Evolutionary conservation across 2,888 invertebrate genomes (phyloP).

Genomic region (Eupithecia subfuscata): DNA sequence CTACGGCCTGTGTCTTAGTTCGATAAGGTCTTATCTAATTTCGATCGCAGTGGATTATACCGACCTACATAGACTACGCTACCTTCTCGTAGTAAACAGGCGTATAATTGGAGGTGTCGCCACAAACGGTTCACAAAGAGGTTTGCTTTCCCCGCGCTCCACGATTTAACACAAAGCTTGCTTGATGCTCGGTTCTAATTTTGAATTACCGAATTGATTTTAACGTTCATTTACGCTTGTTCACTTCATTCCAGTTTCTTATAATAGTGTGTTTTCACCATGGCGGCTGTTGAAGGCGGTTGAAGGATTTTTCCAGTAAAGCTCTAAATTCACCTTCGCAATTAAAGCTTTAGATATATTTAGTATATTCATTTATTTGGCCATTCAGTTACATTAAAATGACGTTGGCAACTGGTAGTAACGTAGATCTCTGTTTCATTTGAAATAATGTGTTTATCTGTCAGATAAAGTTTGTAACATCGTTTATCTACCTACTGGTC

Average conservation of each 20-base stretch:
- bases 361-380: no score
- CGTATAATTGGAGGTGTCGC: not conserved
- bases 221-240: not conserved
- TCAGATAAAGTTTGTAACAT: no score
- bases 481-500: no score
- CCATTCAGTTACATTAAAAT: no score
- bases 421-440: no score
- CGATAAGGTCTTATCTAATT: not conserved
- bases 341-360: no score
- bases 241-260: not conserved
- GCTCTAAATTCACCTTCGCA: no score
- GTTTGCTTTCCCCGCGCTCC: not conserved
- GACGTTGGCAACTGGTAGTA: no score
- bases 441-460: no score
- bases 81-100: not conserved
- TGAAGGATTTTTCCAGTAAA: no score
- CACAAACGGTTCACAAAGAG: not conserved
- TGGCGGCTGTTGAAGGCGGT: not conserved
- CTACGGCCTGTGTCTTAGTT: not conserved
- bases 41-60: not conserved
- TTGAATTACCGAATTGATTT: not conserved
- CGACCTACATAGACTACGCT: not conserved
- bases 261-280: not conserved
- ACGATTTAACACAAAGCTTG: not conserved
- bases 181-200: conserved; percentile 1